Evolutionary conservation across 1,140 invertebrate species (phyloP), one percentile per base, ranked within the genome.

Genomic region (Elysia chlorotica): DNA sequence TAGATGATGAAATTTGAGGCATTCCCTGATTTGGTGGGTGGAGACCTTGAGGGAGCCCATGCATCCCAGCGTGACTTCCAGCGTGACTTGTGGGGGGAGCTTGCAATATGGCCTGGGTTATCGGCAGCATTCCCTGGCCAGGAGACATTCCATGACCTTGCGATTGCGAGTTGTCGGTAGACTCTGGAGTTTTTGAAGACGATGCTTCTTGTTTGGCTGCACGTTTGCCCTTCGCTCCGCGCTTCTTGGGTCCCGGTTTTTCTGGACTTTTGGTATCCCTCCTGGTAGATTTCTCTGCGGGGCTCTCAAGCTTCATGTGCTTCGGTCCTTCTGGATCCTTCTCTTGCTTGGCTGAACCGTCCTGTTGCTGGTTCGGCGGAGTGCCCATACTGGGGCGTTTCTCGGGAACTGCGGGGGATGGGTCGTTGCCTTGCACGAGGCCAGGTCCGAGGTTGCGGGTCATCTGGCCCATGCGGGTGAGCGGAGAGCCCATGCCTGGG

Each of bases 391-490:
- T 63, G 23, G 69, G 25, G n/a, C 28, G 1, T 41, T 35, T 5
- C 21, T 63, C 69, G 25, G 25, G 21, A 36, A 23, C 61, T 33
- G 54, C 37, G 30, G 36, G 33, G 33, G 65, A 74, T 31, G 62
- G 66, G 48, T 68, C 28, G 30, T 31, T 25, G 56, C 30, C n/a
- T n/a, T n/a, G n/a, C n/a, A n/a, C n/a, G n/a, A n/a, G n/a, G 10
- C 3, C 31, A 28, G 25, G 17, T 23, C 65, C 31, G n/a, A 68
- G 38, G 53, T 74, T 69, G 53, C 63, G 37, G 56, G 73, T 23
- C 66, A 68, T 68, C 65, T 67, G 66, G n/a, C 65, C 66, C 73
- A 68, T 62, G 31, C 73, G 48, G 38, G 62, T 35, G 33, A 67
- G 61, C 36, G 66, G 57, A 62, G 73, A 65, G 59, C 30, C 41